Evolutionary conservation across 1,140 invertebrate genomes (phyloP).

Genomic region (Bombus vancouverensis): DNA sequence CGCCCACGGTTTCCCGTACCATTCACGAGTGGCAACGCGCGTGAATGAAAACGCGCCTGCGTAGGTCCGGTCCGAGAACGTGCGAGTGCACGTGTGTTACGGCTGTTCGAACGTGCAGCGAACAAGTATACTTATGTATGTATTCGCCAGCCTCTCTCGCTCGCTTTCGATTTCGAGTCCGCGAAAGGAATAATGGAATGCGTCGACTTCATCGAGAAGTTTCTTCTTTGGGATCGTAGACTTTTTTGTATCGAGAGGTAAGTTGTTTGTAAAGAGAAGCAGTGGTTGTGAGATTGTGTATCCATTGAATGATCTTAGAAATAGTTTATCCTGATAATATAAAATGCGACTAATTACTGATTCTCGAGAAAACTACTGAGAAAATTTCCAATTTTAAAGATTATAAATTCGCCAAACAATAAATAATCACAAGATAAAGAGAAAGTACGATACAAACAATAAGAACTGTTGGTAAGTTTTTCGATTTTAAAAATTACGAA

Average conservation of each 20-base stretch:
- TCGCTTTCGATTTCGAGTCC: slow-evolving; percentile 24
- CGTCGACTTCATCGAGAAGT: neutral
- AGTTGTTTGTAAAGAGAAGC: neutral
- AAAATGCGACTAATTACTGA: too few relatives aligned
- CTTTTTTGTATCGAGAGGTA: neutral
- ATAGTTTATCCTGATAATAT: too few relatives aligned
- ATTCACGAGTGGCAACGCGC: slow-evolving; percentile 64
- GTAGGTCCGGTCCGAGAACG: slow-evolving; percentile 30
- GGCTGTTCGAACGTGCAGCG: neutral
- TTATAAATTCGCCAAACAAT: too few relatives aligned
- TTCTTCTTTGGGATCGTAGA: neutral
- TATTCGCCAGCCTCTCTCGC: neutral
- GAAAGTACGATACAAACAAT: too few relatives aligned
- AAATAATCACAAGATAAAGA: too few relatives aligned
- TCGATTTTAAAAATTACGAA: too few relatives aligned
- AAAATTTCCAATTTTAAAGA: too few relatives aligned
- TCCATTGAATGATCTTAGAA: too few relatives aligned
- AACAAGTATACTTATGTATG: neutral
- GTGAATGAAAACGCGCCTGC: slow-evolving; percentile 70
- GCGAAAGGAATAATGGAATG: slow-evolving; percentile 32
- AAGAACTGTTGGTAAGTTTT: too few relatives aligned
- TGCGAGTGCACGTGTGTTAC: neutral
- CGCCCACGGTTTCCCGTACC: slow-evolving; percentile 67
- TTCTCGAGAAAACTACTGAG: too few relatives aligned
- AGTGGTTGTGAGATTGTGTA: neutral